A percentile compares a stretch with the other conserved stretches of the same genome.
These are phyloP conservation scores for Drosophila neoperkinsi DNA, from an alignment of 2,888 invertebrate species.

Conservation along the genomic window DNA sequence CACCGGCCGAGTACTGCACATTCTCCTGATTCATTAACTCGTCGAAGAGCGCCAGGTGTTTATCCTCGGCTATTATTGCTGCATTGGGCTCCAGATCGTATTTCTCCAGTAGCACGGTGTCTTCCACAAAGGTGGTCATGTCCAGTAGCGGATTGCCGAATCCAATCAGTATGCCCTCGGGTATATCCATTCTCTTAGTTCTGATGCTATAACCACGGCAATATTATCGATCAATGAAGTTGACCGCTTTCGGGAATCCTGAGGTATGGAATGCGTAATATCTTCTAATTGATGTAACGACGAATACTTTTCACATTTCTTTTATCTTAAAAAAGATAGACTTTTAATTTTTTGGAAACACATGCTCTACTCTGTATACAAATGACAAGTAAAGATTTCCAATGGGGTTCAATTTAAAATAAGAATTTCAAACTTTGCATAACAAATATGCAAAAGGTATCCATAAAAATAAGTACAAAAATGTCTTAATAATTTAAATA, in stretches of 20 bases:
- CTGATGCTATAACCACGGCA: background rate
- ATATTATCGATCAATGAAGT: background rate
- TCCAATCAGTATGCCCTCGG: constrained; percentile 54
- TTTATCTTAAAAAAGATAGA: background rate
- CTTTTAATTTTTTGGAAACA: background rate
- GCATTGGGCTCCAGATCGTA: constrained; percentile 51
- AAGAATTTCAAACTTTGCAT: background rate
- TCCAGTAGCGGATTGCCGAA: constrained; percentile 73
- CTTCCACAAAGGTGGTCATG: constrained; percentile 55
- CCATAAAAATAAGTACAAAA: too few species aligned
- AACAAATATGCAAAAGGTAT: background rate
- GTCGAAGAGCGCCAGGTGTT: constrained; percentile 59
- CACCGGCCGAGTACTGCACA: constrained; percentile 61
- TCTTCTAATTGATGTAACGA: background rate
- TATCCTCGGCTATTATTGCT: constrained; percentile 65
- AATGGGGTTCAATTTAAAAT: background rate
- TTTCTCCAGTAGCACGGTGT: constrained; percentile 58
- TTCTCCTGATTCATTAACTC: constrained; percentile 58
- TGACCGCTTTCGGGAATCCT: background rate
- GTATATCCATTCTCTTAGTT: constrained; percentile 82
- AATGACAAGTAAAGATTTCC: background rate
- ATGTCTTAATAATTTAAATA: background rate
- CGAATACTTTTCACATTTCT: background rate
- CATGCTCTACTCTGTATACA: background rate
- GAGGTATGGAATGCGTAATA: background rate